A percentile compares a stretch with the other conserved stretches of the same genome.
These are phyloP conservation scores for Drosophila formosana DNA, from an alignment of 2,888 invertebrate species.

Conservation along the genomic window DNA sequence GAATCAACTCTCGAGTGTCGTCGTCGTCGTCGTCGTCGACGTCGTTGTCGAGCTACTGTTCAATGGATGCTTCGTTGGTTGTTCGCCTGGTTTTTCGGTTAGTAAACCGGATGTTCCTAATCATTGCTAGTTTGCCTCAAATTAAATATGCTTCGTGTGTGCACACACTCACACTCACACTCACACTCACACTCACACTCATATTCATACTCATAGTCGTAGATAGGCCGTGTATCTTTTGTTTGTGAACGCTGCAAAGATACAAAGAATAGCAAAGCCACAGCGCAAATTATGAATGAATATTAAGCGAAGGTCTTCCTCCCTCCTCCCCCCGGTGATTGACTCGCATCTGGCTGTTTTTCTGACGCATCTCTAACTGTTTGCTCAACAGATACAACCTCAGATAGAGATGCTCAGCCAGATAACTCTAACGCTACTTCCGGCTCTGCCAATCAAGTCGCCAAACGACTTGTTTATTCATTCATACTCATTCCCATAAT, in stretches of 20 bases:
- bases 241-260: slow-evolving; percentile 63
- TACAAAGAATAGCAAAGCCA: slow-evolving; percentile 30
- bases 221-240: slow-evolving; percentile 67
- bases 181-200: slow-evolving; percentile 1
- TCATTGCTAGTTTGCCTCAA: slow-evolving; percentile 85
- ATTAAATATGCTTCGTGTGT: slow-evolving; percentile 81
- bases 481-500: slow-evolving; percentile 60
- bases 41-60: slow-evolving; percentile 65
- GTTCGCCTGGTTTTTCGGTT: slow-evolving; percentile 83
- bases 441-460: slow-evolving; percentile 63
- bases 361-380: slow-evolving; percentile 59
- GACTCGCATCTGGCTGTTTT: slow-evolving; percentile 2
- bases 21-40: slow-evolving; percentile 2
- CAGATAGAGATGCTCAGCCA: slow-evolving; percentile 18
- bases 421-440: slow-evolving; percentile 52
- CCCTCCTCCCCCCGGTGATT: background rate
- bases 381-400: slow-evolving; percentile 24
- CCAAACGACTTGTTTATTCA: slow-evolving; percentile 64
- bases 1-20: slow-evolving; percentile 77
- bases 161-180: slow-evolving; percentile 1
- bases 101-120: slow-evolving; percentile 85
- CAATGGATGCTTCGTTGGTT: slow-evolving; percentile 59
- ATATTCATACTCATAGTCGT: slow-evolving; percentile 11
- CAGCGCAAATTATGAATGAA: slow-evolving; percentile 75
- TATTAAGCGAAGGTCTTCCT: slow-evolving; percentile 23